A percentile compares a stretch with the other conserved stretches of the same genome.
Conservation (phyloP, 2,113 vertebrate genomes). For the Serinus canaria region DNA sequence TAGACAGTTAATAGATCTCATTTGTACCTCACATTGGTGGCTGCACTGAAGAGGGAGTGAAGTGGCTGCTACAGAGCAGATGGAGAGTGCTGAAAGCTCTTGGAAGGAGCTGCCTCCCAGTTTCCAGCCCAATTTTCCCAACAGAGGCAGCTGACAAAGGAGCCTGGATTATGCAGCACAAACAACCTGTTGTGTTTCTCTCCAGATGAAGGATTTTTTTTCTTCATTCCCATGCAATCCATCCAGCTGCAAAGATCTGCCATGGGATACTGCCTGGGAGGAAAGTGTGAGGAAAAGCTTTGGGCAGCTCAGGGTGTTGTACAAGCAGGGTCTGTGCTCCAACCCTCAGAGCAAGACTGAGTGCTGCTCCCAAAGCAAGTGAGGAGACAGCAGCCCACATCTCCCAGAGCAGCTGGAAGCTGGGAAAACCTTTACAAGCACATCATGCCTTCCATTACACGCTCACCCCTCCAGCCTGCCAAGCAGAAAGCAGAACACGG, state of each 20-base stretch:
- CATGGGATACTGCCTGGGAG: neutral
- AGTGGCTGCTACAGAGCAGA: neutral
- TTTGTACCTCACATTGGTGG: constrained; percentile 16
- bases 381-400: neutral
- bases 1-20: neutral
- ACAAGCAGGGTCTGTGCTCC: neutral
- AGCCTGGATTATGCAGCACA: neutral
- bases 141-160: neutral
- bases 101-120: neutral
- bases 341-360: neutral
- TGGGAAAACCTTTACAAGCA: neutral
- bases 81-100: neutral
- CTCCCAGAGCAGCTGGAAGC: neutral
- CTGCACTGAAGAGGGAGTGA: neutral
- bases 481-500: neutral
- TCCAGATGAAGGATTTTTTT: neutral
- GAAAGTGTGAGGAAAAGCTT: accelerated
- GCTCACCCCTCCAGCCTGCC: neutral
- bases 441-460: constrained; percentile 40
- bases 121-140: neutral
- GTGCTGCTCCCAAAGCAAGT: neutral
- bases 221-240: neutral
- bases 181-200: neutral
- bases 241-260: neutral
- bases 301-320: neutral